Evolutionary conservation across 1,140 invertebrate genomes (phyloP), one percentile per base, ranked within the genome.

Genomic region (Papilio machaon): DNA sequence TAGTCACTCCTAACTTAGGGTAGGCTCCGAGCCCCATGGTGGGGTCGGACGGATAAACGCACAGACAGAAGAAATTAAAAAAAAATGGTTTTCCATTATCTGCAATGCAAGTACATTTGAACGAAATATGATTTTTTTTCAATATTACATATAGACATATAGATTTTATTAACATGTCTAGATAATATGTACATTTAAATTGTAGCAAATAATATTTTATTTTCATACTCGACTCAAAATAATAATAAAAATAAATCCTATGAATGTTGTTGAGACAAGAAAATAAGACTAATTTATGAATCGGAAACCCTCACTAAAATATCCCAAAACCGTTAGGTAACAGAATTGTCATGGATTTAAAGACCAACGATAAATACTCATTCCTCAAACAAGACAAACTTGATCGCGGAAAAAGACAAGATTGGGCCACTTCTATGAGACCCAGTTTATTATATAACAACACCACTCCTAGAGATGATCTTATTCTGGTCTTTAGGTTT

Each of bases 381-480:
- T 74, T 46, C 38, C 17, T 74, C 38, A 47, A 52, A 76, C 23
- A 19, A 54, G 47, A 46, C 13, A 3, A 17, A 49, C n/a, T 23
- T 19, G 15, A 46, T 75, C 38, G 19, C n/a, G 52, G 15, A 9
- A 23, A 76, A 38, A 15, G 19, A 13, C 10, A 70, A 64, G 13
- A 70, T 30, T 70, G 19, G 8, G 30, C 49, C 43, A 49, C 15
- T n/a, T 49, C 23, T 13, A 30, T 13, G 6, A 19, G 38, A 47
- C 19, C 17, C 43, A 76, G 15, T 54, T 52, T 46, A 91, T 92
- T 94, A 94, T 94, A 94, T 94, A 46, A 94, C 93, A 77, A 94
- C 93, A 19, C 93, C 93, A 81, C 93, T 94, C 87, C 92, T 92
- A 58, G 93, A 92, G 64, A 94, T 94, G 81, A 94, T 94, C 88